phyloP scores from a whole-genome alignment of 2,888 invertebrate genomes.

The Pseudoips prasinana region DNA sequence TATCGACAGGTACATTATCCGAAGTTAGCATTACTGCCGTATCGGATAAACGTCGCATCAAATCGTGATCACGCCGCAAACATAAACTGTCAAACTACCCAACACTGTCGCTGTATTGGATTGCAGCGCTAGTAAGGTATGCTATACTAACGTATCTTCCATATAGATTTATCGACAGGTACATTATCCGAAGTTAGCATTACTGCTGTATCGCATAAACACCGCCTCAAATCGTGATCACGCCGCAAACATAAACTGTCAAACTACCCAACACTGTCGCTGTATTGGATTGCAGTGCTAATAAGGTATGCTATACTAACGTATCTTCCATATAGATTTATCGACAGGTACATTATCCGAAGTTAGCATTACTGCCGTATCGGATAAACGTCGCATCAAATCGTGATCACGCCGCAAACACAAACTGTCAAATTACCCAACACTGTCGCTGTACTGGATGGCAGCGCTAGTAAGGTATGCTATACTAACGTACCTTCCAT shows the following conservation, averaged over 20 bases:
- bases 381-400: slow-evolving; percentile 92
- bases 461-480: slow-evolving; percentile 84
- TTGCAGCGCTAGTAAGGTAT: slow-evolving; percentile 87
- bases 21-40: slow-evolving; percentile 93
- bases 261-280: slow-evolving; percentile 95
- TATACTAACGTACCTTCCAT: too few species aligned
- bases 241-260: slow-evolving; percentile 92
- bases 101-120: slow-evolving; percentile 95
- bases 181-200: too few species aligned
- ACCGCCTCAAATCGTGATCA: slow-evolving; percentile 93
- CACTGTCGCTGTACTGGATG: slow-evolving; percentile 94
- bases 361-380: slow-evolving; percentile 91
- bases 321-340: too few species aligned
- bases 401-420: slow-evolving; percentile 91
- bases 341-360: too few species aligned
- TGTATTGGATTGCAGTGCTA: slow-evolving; percentile 93
- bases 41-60: slow-evolving; percentile 92
- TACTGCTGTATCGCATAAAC: slow-evolving; percentile 92
- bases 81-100: slow-evolving; percentile 93
- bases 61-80: slow-evolving; percentile 92
- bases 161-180: too few species aligned
- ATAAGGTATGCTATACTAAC: slow-evolving; percentile 71
- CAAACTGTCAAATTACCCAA: slow-evolving; percentile 95
- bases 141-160: too few species aligned
- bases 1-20: too few species aligned